Base-by-base conservation (phyloP, 2,888 invertebrate species). In the Dione vanillae region DNA sequence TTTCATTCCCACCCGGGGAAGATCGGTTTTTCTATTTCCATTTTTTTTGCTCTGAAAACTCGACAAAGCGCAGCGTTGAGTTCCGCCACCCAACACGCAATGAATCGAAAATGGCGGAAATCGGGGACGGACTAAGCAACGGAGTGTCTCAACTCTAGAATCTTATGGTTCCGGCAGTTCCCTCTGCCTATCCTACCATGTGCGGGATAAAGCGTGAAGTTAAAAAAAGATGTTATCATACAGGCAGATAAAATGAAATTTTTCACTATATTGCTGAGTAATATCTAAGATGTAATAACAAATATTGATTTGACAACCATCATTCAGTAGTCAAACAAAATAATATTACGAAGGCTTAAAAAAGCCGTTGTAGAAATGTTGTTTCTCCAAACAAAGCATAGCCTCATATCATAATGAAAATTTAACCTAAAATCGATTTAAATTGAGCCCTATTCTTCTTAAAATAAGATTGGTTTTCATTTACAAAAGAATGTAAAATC, bases 351-450 rank as follows among this genome's bases (percentile, higher is more conserved):
- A 52, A 49, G 43, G 56, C 67, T 74, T 67, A 47, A 59, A 47
- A 41, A 47, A 49, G 35, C 37, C 37, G 16, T 64, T 47, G 20
- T 37, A 47, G 65, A 64, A 58, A 59, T 58, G 67, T 68, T 67
- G 69, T 73, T 73, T 71, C 74, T 69, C 65, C 49, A 74, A 74
- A 73, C 68, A 73, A 74, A 77, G 81, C 80, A 80, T 81, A 82
- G 80, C n/a, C n/a, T n/a, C 81, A 79, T 71, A 61, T 72, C 76
- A 76, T 75, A 70, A 72, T 71, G 62, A 67, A 67, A 47, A 45
- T 62, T 66, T 45, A 0, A 52, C 19, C n/a, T 14, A n/a, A 12
- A 14, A 11, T 12, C 5, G 78, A 75, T 71, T 74, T 67, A 76
- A 77, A 76, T 68, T 49, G 7, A 54, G 10, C 14, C 49, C 12